phyloP scores from a whole-genome alignment of 2,888 invertebrate genomes.

The Lasius fuliginosus region DNA sequence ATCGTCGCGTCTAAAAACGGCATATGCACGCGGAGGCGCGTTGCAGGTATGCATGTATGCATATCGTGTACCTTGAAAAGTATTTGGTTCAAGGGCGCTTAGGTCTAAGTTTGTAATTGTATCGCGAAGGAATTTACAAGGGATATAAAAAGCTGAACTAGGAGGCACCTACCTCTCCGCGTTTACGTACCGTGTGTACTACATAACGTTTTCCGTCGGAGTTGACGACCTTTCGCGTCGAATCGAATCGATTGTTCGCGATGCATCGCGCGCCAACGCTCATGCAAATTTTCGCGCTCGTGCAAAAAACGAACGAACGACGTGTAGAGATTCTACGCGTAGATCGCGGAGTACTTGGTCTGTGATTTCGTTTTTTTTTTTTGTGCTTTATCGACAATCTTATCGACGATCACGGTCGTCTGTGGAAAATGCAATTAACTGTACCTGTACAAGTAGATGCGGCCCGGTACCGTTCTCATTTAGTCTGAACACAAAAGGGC shows the following conservation, averaged over 20 bases:
- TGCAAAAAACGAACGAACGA: constrained; percentile 14
- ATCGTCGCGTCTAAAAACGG: constrained; percentile 64
- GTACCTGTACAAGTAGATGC: constrained; percentile 91
- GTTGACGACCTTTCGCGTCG: constrained; percentile 54
- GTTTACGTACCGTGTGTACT: constrained; percentile 18
- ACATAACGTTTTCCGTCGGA: constrained; percentile 29
- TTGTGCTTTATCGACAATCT: neutral
- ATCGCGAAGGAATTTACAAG: constrained; percentile 69
- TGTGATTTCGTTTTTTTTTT: neutral
- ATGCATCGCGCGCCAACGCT: constrained; percentile 35
- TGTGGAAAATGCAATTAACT: constrained; percentile 41
- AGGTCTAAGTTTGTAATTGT: constrained; percentile 74
- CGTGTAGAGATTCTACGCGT: neutral
- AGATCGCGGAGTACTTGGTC: neutral
- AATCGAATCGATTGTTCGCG: constrained; percentile 50
- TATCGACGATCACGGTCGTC: neutral
- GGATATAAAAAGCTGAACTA: constrained; percentile 64
- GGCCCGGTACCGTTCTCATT: constrained; percentile 93
- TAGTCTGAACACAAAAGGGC: constrained; percentile 91
- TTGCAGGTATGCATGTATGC: constrained; percentile 64
- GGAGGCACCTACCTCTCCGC: constrained; percentile 55
- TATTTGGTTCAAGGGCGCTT: constrained; percentile 77
- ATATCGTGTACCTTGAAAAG: constrained; percentile 72
- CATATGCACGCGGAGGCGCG: constrained; percentile 68
- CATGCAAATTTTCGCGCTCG: neutral